Conservation (phyloP, 1,140 invertebrate genomes). For the Mya arenaria region DNA sequence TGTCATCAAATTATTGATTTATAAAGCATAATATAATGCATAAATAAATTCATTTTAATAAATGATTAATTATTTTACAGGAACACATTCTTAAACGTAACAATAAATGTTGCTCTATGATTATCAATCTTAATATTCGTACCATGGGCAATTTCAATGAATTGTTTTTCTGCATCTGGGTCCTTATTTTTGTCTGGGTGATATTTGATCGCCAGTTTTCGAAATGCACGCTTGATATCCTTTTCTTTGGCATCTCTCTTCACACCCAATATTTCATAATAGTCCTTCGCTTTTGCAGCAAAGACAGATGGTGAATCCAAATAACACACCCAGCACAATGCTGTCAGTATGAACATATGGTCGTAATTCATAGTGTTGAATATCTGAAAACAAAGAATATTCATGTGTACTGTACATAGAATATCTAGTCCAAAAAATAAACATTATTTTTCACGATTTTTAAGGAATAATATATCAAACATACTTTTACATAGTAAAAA, state of each 20-base stretch:
- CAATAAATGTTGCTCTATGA: too few relatives aligned
- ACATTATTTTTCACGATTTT: too few relatives aligned
- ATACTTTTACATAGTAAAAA: too few relatives aligned
- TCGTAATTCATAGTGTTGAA: conserved; percentile 65
- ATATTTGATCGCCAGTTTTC: conserved; percentile 94
- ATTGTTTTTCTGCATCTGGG: conserved; percentile 77
- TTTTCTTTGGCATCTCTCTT: conserved; percentile 92
- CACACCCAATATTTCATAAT: conserved; percentile 96
- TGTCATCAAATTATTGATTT: too few relatives aligned
- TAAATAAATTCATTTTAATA: too few relatives aligned
- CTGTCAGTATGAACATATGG: conserved; percentile 61
- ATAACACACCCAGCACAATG: conserved; percentile 59
- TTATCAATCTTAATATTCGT: too few relatives aligned
- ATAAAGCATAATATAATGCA: too few relatives aligned
- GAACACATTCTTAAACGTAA: too few relatives aligned
- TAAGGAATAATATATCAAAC: too few relatives aligned
- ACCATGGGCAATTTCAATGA: conserved; percentile 80
- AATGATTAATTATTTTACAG: too few relatives aligned
- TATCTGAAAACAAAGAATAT: background rate
- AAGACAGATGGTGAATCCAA: conserved; percentile 48
- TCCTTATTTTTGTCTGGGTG: conserved; percentile 98
- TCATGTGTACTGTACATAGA: too few relatives aligned
- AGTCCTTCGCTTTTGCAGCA: conserved; percentile 85
- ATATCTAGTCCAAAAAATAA: too few relatives aligned
- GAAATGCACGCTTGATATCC: conserved; percentile 97